A percentile compares a stretch with the other conserved stretches of the same genome.
phyloP scores from a whole-genome alignment of 2,113 vertebrate species.

The Arizona elegans region DNA sequence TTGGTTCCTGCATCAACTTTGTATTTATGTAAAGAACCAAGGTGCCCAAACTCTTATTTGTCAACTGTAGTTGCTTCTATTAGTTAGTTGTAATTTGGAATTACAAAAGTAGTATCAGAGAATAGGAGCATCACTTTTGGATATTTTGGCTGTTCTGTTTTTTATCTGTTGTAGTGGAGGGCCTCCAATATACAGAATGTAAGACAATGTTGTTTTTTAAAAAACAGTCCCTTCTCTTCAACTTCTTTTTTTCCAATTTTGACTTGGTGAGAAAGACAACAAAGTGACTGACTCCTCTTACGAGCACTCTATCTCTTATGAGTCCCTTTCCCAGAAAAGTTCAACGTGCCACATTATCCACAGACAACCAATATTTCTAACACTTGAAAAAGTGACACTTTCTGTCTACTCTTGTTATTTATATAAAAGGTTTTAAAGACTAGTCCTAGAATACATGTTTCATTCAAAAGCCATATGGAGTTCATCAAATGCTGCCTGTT shows the following conservation, averaged over 20 bases:
- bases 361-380: background rate
- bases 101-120: conserved; percentile 43
- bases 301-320: background rate
- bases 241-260: background rate
- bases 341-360: fast-evolving
- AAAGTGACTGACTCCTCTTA: background rate
- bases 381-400: background rate
- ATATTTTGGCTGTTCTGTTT: conserved; percentile 38
- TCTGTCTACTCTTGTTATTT: background rate
- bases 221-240: background rate
- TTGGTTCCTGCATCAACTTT: background rate
- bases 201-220: background rate
- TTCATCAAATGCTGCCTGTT: background rate
- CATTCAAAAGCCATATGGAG: conserved; percentile 8
- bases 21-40: background rate
- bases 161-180: conserved; percentile 4
- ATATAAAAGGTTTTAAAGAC: background rate
- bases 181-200: fast-evolving
- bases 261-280: background rate
- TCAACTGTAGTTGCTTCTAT: background rate
- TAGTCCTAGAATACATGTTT: background rate
- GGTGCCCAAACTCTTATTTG: background rate
- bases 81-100: background rate
- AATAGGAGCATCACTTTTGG: conserved; percentile 19
- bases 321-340: background rate